These are phyloP conservation scores for Solen grandis DNA, from an alignment of 1,140 invertebrate species.

Conservation along the genomic window DNA sequence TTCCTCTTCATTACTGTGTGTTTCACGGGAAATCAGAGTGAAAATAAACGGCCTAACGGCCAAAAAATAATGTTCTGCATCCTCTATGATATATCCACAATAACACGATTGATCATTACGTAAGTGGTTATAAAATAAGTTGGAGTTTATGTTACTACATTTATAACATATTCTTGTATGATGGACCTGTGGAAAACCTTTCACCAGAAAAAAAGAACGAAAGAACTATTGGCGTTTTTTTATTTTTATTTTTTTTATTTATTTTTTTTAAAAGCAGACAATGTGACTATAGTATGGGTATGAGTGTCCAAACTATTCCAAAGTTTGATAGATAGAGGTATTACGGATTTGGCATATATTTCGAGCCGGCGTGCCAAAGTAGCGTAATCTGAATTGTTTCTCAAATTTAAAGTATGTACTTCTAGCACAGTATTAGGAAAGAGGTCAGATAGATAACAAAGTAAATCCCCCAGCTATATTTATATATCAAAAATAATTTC, in stretches of 20 bases:
- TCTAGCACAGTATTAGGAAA: too few relatives aligned
- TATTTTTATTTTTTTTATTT: conserved; percentile 6
- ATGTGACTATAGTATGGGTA: neutral
- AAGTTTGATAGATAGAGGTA: neutral
- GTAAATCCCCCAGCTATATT: too few relatives aligned
- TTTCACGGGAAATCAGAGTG: too few relatives aligned
- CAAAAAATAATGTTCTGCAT: conserved; percentile 24
- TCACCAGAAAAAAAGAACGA: conserved; percentile 25
- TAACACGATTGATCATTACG: conserved; percentile 1
- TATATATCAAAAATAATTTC: conserved; percentile 14
- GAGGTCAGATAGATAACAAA: too few relatives aligned
- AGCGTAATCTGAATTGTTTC: neutral
- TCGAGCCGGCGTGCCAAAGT: neutral
- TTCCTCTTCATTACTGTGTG: too few relatives aligned
- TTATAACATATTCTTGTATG: too few relatives aligned
- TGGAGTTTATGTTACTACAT: conserved; percentile 19
- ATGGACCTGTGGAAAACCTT: neutral
- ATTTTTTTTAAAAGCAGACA: conserved; percentile 14
- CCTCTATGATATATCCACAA: too few relatives aligned
- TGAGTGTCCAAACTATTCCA: conserved; percentile 19
- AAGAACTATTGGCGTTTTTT: too few relatives aligned
- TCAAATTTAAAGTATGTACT: too few relatives aligned
- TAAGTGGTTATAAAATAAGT: conserved; percentile 8
- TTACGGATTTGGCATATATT: conserved; percentile 18
- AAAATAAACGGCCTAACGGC: too few relatives aligned